Base-by-base conservation (phyloP, 2,888 invertebrate species). In the Ctena decussata region DNA sequence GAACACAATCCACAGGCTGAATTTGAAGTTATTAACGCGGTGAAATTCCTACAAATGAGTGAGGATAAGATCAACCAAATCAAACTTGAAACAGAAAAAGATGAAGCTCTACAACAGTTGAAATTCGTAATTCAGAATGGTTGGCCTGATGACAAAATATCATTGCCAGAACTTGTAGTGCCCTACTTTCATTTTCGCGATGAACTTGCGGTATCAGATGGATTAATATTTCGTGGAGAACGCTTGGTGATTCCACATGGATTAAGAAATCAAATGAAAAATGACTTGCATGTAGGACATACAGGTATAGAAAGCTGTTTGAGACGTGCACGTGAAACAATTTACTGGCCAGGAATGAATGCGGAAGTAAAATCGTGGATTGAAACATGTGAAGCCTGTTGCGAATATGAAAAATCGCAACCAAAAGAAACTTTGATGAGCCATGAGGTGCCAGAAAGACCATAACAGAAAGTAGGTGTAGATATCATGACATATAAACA, bases 111-210 rank as follows among this genome's bases (percentile, higher is more conserved):
- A 6, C 60, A 70, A 44, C 15, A 46, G 12, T 37, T 86, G 8
- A 71, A 44, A 24, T 1, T 57, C 24, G 39, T 53, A 1, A 81
- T 90, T 39, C 37, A 65, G 6, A 37, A 80, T 24, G 86, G 83
- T 37, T 83, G 86, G 80, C 85, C 86, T 49, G 74, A 82, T 0
- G 60, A 41, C 30, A 41, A 30, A 74, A 15, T 27, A 46, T 30
- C 44, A 49, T 37, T 74, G 21, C 30, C 65, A 65, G 32, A 6
- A 65, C 65, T 65, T 24, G 27, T 15, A 35, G 65, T 49, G 3
- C 49, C 49, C 24, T 60, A 60, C 60, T 60, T 27, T 60, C 30
- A 60, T 30, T 30, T 11, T 30, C 24, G 60, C 8, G 60, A 60
- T 60, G 30, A 60, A 60, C 30, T 60, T 27, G 60, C 30, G 24